Percentiles rank a stretch among this genome's conserved stretches.
phyloP scores from a whole-genome alignment of 2,797 vertebrate species.

The Limosa lapponica region DNA sequence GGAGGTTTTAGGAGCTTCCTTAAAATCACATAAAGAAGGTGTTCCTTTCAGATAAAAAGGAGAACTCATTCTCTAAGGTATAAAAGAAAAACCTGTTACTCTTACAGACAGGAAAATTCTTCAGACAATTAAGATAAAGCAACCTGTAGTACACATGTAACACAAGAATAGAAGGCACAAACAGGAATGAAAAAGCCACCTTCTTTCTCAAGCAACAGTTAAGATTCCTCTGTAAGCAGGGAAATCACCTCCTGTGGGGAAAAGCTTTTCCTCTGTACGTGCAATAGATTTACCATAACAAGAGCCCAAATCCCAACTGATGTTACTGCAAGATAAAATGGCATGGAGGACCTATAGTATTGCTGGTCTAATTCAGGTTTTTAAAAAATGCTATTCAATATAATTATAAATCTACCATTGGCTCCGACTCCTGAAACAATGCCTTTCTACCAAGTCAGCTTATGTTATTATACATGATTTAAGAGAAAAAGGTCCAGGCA shows the following conservation, averaged over 20 bases:
- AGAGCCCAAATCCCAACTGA: not conserved
- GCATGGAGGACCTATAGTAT: not conserved
- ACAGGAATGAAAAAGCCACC: not conserved
- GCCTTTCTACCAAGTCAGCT: not conserved
- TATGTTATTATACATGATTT: not conserved
- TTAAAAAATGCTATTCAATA: not conserved
- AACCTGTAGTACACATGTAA: not conserved
- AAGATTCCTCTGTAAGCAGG: not conserved
- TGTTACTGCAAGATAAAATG: not conserved
- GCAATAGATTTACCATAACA: not conserved
- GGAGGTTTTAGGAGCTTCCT: not conserved
- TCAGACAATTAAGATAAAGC: not conserved
- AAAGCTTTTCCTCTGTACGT: not conserved
- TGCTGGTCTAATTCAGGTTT: not conserved
- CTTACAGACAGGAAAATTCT: not conserved
- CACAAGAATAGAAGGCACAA: not conserved
- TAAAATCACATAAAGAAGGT: not conserved
- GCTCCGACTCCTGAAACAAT: not conserved
- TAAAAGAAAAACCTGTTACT: not conserved
- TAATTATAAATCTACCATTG: not conserved
- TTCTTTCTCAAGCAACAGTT: not conserved
- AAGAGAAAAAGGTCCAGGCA: not conserved
- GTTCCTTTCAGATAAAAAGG: not conserved
- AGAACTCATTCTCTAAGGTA: not conserved
- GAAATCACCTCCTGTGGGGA: not conserved